Evolutionary conservation across 1,140 invertebrate genomes (phyloP), one percentile per base, ranked within the genome.

Genomic region (Oryzaephilus surinamensis): DNA sequence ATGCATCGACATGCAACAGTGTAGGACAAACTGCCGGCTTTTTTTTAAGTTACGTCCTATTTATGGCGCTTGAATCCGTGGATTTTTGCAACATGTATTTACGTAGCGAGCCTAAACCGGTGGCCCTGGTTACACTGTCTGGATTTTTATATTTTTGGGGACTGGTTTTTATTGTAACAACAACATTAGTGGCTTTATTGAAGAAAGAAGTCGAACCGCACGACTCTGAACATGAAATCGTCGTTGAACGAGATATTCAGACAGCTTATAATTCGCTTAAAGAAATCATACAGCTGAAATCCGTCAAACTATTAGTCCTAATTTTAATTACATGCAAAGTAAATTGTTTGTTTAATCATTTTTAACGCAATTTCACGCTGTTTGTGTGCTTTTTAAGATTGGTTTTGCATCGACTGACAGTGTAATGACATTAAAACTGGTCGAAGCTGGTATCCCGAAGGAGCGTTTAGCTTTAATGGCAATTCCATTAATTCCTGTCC

Each of bases 1-100:
- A 97, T 69, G 97, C 96, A 6, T 97, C 94, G 7, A 99, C 95
- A 0, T 99, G 97, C 61, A 99, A 99, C 58, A 88, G 86, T 53
- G 92, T 98, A 6, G 97, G 97, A 11, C 96, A 99, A 70, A 98
- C 94, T 0, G 85, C 91, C 37, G 97, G 97, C 1, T 97, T 90
- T 64, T 98, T 99, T 58, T 65, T 99, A 1, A 96, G 97, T 23
- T 97, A 97, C 69, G 90, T 98, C 2, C 67, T 97, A 7, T 99
- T 99, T 61, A 79, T 99, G 54, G 91, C 94, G 0, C 64, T 99
- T n/a, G 94, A 99, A 65, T 98, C 95, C 6, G 70, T 88, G 20
- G 84, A 89, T 54, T 98, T 99, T 67, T 97, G 91, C 57, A 98
- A 99, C 57, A 82, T 71, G 38, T 99, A 97, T 62, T 60, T 99